These are phyloP conservation scores for Berghia stephanieae DNA, from an alignment of 1,140 invertebrate species.

Conservation along the genomic window DNA sequence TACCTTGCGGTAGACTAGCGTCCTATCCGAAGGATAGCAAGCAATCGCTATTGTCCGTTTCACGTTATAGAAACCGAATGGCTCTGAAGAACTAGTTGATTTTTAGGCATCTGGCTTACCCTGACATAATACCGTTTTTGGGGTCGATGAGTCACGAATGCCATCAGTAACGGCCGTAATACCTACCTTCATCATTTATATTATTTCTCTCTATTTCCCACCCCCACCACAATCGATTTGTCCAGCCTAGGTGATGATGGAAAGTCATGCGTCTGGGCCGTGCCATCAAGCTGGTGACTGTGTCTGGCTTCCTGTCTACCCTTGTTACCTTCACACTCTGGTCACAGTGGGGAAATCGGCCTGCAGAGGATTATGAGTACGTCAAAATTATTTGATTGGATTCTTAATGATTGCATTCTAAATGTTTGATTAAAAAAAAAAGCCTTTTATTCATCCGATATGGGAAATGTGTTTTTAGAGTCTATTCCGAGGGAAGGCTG, in stretches of 20 bases:
- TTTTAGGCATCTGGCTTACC: background rate
- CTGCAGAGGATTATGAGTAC: background rate
- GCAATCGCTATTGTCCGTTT: background rate
- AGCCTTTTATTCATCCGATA: background rate
- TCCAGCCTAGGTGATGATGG: conserved; percentile 26
- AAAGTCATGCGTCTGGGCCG: conserved; percentile 31
- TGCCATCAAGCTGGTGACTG: conserved; percentile 30
- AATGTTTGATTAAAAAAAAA: background rate
- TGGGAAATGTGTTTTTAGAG: no score
- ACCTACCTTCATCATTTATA: background rate
- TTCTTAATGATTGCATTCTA: background rate
- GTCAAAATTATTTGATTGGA: background rate
- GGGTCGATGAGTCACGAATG: background rate
- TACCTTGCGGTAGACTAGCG: no score
- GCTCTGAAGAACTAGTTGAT: background rate
- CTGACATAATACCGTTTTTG: background rate
- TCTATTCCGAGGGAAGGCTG: no score
- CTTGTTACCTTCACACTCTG: conserved; percentile 36
- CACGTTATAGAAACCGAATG: background rate
- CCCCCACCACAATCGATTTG: no score
- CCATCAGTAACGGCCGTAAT: background rate
- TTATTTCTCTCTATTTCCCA: background rate
- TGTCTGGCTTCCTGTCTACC: conserved; percentile 28
- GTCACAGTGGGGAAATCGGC: conserved; percentile 27
- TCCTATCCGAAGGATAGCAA: no score